Evolutionary conservation across 2,888 invertebrate genomes (phyloP), one percentile per base, ranked within the genome.

Genomic region (Drosophila testacea): DNA sequence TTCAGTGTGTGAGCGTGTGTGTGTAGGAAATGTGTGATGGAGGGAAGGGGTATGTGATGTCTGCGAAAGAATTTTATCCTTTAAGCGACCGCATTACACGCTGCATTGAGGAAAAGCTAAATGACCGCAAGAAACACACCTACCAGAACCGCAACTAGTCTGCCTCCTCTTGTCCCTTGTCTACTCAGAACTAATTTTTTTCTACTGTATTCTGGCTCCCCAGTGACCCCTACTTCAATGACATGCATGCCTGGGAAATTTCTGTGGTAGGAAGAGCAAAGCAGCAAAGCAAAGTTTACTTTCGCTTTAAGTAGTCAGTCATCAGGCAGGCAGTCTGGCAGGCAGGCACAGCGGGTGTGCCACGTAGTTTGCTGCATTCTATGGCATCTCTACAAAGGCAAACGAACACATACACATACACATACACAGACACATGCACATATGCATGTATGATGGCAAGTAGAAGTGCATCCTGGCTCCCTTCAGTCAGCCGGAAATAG

Each of bases 41-140:
- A 6, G 60, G 10, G 50, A 28, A 28, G 13, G 39, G 28, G 3
- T 2, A 22, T 22, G 22, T 1, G 7, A 5, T 10, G 42, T 50
- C 13, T 51, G 47, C 11, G 69, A 48, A 71, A 66, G 68, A 68
- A 68, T 73, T 82, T 75, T 60, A 77, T 78, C 73, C 75, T 52
- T 69, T 84, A 84, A 87, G 82, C 77, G 79, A 76, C 83, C 85
- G 64, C 81, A 85, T 87, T 79, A 84, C 83, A 82, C 67, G 81
- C 85, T 79, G 81, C 79, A 84, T 79, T 87, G 77, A 77, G 79
- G 83, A 79, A 68, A 77, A 77, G 81, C 83, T 77, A 85, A 85
- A 87, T 85, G 87, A 83, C 85, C 85, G 73, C 83, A 85, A 79
- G 83, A 72, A 83, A 67, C 86, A 73, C 82, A 86, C 83, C 84